Conservation (phyloP, 2,113 vertebrate genomes). For the Brachyhypopomus gauderio region DNA sequence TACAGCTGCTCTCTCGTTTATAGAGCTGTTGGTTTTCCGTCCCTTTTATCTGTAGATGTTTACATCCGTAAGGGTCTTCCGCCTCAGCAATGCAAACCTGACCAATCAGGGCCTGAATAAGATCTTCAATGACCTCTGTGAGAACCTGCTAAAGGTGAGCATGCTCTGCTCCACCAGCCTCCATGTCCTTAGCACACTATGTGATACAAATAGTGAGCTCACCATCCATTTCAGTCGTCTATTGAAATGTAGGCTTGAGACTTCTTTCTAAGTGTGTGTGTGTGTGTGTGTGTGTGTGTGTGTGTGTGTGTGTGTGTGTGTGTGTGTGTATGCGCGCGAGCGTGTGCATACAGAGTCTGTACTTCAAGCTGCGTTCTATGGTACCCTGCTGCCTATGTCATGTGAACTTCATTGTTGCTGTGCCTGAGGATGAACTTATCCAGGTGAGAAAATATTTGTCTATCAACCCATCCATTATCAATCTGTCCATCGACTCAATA, state of each 20-base stretch:
- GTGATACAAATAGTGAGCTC: neutral
- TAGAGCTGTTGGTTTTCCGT: constrained; percentile 11
- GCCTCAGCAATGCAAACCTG: constrained; percentile 86
- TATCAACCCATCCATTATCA: too few relatives aligned
- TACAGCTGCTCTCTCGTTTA: neutral
- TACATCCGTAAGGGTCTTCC: constrained; percentile 91
- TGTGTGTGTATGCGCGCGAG: too few relatives aligned
- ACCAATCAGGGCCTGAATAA: constrained; percentile 96
- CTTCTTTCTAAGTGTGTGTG: neutral
- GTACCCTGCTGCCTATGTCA: constrained; percentile 96
- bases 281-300: constrained; percentile 37
- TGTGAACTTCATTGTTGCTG: constrained; percentile 93
- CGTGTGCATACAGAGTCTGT: constrained; percentile 83
- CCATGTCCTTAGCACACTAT: neutral
- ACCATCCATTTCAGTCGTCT: neutral
- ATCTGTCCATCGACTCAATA: too few relatives aligned
- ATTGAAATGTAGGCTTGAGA: too few relatives aligned
- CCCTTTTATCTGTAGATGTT: constrained; percentile 85
- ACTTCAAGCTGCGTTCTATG: constrained; percentile 97
- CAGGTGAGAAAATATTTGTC: constrained; percentile 74
- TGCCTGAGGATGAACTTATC: constrained; percentile 96
- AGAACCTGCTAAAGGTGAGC: constrained; percentile 94
- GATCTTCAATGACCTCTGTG: constrained; percentile 96
- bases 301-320: constrained; percentile 43
- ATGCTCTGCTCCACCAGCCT: neutral